These are phyloP conservation scores for Ophonus ardosiacus DNA, from an alignment of 2,888 invertebrate genomes.

Conservation along the genomic window DNA sequence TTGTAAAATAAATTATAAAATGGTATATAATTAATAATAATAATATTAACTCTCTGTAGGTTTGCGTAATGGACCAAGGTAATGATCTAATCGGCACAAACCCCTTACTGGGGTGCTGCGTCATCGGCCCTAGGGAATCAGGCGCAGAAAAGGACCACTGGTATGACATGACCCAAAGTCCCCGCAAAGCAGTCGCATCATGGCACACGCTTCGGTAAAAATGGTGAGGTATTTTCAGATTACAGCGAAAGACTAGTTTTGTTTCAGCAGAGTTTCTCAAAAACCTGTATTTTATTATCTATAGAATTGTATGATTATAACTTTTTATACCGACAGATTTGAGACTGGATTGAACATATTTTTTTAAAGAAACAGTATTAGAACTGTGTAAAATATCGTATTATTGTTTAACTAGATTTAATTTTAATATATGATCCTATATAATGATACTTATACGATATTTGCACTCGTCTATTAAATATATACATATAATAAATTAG, in stretches of 20 bases:
- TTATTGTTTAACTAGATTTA: conserved; percentile 36
- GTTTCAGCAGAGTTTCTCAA: conserved; percentile 33
- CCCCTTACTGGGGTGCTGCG: conserved; percentile 83
- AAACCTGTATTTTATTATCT: conserved; percentile 47
- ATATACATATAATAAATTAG: conserved; percentile 12
- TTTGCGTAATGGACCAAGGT: conserved; percentile 80
- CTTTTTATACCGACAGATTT: conserved; percentile 54
- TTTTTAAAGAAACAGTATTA: conserved; percentile 57
- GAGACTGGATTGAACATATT: conserved; percentile 59
- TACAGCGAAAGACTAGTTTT: conserved; percentile 19
- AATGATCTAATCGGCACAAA: conserved; percentile 81
- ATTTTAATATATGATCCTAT: conserved; percentile 6
- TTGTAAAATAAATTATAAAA: too few species aligned
- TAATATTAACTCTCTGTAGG: conserved; percentile 71
- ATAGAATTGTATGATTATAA: conserved; percentile 46
- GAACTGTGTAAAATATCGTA: conserved; percentile 42
- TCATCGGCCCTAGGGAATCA: conserved; percentile 83
- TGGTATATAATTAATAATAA: not conserved
- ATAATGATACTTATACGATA: conserved; percentile 20
- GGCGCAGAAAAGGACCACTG: conserved; percentile 90
- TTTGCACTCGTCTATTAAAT: conserved; percentile 37
- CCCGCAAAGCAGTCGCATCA: conserved; percentile 91
- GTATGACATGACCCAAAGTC: conserved; percentile 92
- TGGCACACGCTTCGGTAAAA: conserved; percentile 90
- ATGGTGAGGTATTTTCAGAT: conserved; percentile 14